Conservation (phyloP, 2,888 invertebrate genomes). For the Tillus elongatus region DNA sequence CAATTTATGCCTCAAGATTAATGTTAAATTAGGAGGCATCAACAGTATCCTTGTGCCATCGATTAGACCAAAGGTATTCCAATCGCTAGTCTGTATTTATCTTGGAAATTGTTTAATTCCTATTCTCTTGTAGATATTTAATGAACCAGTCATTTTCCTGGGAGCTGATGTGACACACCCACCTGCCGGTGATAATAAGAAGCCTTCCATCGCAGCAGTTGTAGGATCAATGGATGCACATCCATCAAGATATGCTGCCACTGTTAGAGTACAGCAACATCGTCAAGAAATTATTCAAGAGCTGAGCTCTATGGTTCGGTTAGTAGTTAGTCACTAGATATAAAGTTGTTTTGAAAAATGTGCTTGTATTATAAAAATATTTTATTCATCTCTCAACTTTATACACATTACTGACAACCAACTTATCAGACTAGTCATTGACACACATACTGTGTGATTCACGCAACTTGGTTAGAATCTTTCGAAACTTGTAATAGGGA, state of each 20-base stretch:
- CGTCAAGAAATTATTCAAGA: slow-evolving; percentile 99
- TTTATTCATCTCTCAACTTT: too few species aligned
- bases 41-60: slow-evolving; percentile 98
- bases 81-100: too few species aligned
- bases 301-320: slow-evolving; percentile 94
- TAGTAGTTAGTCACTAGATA: too few species aligned
- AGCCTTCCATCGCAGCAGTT: slow-evolving; percentile 98
- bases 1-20: slow-evolving; percentile 98
- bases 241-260: slow-evolving; percentile 96
- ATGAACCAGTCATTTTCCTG: slow-evolving; percentile 98
- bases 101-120: too few species aligned
- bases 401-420: too few species aligned
- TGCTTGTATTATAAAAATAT: too few species aligned
- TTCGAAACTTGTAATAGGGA: too few species aligned
- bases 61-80: slow-evolving; percentile 88
- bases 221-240: slow-evolving; percentile 99
- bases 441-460: too few species aligned
- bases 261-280: slow-evolving; percentile 96
- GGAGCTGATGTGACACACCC: slow-evolving; percentile 99
- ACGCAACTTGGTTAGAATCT: too few species aligned
- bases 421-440: too few species aligned
- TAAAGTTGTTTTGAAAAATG: too few species aligned
- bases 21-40: slow-evolving; percentile 98
- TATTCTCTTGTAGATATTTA: slow-evolving; percentile 82
- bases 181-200: slow-evolving; percentile 98